Evolutionary conservation across 2,113 vertebrate species (phyloP).

Genomic region (Illadopsis cleaveri): DNA sequence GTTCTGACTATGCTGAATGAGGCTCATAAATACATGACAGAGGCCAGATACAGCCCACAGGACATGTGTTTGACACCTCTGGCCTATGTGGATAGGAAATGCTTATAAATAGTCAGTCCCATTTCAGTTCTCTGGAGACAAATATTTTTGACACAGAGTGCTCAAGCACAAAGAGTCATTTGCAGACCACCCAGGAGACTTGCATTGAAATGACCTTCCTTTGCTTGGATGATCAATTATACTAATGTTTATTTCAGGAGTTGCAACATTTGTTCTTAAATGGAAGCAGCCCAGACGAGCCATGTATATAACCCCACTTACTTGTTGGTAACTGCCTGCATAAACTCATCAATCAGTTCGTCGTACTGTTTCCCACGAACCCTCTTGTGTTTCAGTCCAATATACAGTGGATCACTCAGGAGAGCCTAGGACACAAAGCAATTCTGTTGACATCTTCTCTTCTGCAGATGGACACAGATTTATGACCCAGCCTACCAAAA

Average conservation of each 20-base stretch:
- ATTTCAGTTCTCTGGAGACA: constrained; percentile 16
- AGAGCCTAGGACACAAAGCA: constrained; percentile 81
- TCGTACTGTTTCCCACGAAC: constrained; percentile 92
- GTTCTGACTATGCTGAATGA: neutral
- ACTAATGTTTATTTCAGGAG: constrained; percentile 26
- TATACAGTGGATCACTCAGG: constrained; percentile 92
- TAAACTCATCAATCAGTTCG: constrained; percentile 94
- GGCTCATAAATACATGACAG: constrained; percentile 22
- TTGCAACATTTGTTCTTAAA: neutral
- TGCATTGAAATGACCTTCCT: neutral
- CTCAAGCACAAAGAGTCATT: neutral
- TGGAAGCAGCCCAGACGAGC: constrained; percentile 29
- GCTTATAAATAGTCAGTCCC: constrained; percentile 21
- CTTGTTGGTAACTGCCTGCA: constrained; percentile 95
- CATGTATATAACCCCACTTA: constrained; percentile 70
- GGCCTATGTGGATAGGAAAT: constrained; percentile 31
- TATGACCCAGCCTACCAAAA: neutral
- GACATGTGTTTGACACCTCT: neutral
- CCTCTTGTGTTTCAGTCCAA: constrained; percentile 93
- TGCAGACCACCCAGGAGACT: constrained; percentile 29
- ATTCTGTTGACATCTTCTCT: constrained; percentile 6
- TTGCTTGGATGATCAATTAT: neutral
- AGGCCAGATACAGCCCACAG: constrained; percentile 7
- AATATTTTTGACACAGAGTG: neutral
- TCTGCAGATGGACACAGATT: neutral